Conservation (phyloP, 1,140 invertebrate species). For the Drosophila repleta region DNA sequence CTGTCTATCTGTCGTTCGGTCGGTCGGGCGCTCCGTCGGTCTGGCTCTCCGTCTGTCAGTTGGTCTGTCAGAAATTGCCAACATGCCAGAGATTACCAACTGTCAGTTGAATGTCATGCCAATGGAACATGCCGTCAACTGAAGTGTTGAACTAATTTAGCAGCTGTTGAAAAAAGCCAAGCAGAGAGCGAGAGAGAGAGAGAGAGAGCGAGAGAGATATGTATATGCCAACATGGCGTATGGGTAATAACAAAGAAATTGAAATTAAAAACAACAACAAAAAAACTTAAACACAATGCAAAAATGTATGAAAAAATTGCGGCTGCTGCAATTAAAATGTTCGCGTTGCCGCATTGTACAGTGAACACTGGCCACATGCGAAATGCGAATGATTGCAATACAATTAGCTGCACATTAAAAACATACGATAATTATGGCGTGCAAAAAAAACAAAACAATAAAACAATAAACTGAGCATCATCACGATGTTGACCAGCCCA, state of each 20-base stretch:
- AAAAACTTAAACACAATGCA: constrained; percentile 49
- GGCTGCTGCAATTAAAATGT: constrained; percentile 71
- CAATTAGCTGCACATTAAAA: constrained; percentile 84
- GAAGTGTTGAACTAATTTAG: constrained; percentile 84
- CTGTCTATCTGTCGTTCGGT: constrained; percentile 27
- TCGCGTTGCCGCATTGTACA: constrained; percentile 40
- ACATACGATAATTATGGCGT: constrained; percentile 78
- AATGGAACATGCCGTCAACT: constrained; percentile 83
- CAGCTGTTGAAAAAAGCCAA: constrained; percentile 83
- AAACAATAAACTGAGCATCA: not conserved
- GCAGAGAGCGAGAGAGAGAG: constrained; percentile 1
- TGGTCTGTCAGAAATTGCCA: constrained; percentile 82
- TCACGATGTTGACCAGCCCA: constrained; percentile 61
- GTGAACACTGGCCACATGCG: constrained; percentile 44
- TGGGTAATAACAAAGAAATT: constrained; percentile 71
- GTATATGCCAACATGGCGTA: constrained; percentile 58
- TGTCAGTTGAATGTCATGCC: constrained; percentile 84
- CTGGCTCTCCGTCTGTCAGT: constrained; percentile 49
- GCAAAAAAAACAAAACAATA: constrained; percentile 28
- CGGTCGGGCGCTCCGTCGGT: constrained; percentile 13
- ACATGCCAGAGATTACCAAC: constrained; percentile 84
- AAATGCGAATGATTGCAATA: constrained; percentile 70
- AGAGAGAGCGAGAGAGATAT: constrained; percentile 1
- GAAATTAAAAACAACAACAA: constrained; percentile 27
- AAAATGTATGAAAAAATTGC: constrained; percentile 52